phyloP scores from a whole-genome alignment of 37 sponge, comb jelly and placozoan species.

The Dysidea cf. avara region DNA sequence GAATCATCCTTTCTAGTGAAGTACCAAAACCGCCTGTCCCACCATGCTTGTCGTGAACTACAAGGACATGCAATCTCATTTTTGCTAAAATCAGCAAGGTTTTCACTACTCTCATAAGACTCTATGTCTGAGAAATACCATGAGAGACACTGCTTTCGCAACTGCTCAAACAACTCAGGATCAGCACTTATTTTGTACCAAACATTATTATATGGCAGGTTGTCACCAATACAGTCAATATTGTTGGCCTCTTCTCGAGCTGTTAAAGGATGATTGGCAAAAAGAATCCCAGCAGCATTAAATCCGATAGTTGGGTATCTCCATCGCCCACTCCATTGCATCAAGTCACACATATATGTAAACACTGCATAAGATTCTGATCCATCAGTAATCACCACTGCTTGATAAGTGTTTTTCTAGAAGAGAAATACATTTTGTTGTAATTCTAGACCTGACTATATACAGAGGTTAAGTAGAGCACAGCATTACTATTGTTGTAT shows the following conservation, averaged over 20 bases:
- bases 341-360: conserved; percentile 58
- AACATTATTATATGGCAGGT: too few relatives aligned
- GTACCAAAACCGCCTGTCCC: conserved; percentile 3
- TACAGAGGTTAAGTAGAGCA: too few relatives aligned
- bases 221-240: conserved; percentile 5
- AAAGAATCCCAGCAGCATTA: conserved; percentile 10
- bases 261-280: conserved; percentile 33
- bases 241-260: background rate
- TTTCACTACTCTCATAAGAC: too few relatives aligned
- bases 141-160: too few relatives aligned
- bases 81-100: too few relatives aligned
- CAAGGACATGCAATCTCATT: background rate
- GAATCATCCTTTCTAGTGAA: too few relatives aligned
- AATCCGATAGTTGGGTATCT: conserved; percentile 46
- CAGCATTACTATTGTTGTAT: too few relatives aligned
- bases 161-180: too few relatives aligned
- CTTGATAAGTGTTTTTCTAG: conserved; percentile 65
- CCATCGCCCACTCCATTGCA: conserved; percentile 58
- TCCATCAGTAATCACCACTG: conserved; percentile 65
- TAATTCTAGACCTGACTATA: too few relatives aligned
- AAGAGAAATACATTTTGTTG: background rate
- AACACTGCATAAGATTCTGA: conserved; percentile 50
- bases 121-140: too few relatives aligned
- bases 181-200: too few relatives aligned
- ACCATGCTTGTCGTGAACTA: background rate